Evolutionary conservation across 2,888 invertebrate genomes (phyloP), one percentile per base, ranked within the genome.

Genomic region (Octodonta nipae): DNA sequence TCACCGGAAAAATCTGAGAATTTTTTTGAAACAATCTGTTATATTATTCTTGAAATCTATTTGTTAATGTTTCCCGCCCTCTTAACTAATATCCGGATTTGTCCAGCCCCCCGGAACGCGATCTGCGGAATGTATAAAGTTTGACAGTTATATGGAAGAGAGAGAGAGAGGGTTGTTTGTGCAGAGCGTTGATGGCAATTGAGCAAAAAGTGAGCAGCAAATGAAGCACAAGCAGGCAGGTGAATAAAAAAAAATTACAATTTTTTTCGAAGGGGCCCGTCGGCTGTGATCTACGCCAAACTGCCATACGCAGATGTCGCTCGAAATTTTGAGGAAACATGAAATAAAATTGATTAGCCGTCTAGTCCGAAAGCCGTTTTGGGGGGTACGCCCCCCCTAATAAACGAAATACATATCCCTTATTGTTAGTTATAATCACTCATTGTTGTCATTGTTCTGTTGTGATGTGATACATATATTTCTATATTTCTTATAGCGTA

Each of bases 391-490:
- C 50, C 45, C 47, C 51, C 51, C 50, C 50, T 53, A 58, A 61
- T 60, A 61, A n/a, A 60, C 54, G 48, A 61, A 56, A 62, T 63
- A 63, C 63, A 63, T 63, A 63, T 63, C 63, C 60, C 58, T 59
- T 61, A 61, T 63, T 63, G 63, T 63, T 63, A 62, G 58, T 60
- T 61, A 56, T 61, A 46, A 56, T 53, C 53, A 55, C 58, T 56
- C 56, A 55, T 61, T 63, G 59, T 60, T 61, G 57, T 56, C 60
- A 61, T 61, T 63, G 59, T 63, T 62, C 60, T 62, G 63, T 63
- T 63, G 57, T 59, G 55, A 60, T 61, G 59, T 60, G 60, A 61
- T 60, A 58, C 55, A 54, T 58, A 60, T 61, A 60, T 57, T 59
- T 58, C 55, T 55, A 52, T 50, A 47, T 51, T 60, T 58, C 55